Percentiles rank a stretch among this genome's conserved stretches.
Conservation (phyloP, 2,797 vertebrate species). For the Pantherophis vulpinus region DNA sequence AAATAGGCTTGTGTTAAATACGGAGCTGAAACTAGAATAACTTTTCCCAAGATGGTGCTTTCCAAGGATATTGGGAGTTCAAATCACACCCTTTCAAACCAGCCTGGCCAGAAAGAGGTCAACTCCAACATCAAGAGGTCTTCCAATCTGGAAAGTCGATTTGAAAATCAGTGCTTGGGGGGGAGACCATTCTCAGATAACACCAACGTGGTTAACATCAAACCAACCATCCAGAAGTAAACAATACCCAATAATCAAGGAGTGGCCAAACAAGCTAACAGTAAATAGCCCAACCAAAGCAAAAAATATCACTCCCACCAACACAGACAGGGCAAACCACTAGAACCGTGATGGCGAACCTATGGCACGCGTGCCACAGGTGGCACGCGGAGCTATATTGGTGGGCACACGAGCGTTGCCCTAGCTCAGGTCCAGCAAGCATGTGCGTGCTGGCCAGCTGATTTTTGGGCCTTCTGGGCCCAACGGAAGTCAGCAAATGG, state of each 20-base stretch:
- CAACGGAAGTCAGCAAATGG: too few species aligned
- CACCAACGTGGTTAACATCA: not conserved
- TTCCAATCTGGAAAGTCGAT: not conserved
- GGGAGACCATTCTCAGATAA: not conserved
- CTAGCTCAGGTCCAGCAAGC: too few species aligned
- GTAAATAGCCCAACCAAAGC: not conserved
- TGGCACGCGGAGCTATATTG: too few species aligned
- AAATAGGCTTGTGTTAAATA: not conserved
- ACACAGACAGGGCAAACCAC: not conserved
- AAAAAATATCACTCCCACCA: not conserved
- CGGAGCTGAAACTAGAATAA: not conserved
- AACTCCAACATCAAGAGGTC: not conserved
- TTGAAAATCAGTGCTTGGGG: not conserved
- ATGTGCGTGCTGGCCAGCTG: too few species aligned
- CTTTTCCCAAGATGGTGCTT: not conserved
- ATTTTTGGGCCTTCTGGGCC: too few species aligned
- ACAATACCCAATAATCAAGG: not conserved
- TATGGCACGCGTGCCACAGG: too few species aligned
- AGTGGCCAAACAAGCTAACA: not conserved
- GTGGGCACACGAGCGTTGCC: too few species aligned
- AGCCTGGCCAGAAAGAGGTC: not conserved
- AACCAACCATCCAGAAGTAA: not conserved
- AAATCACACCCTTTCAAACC: not conserved
- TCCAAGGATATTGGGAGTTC: not conserved
- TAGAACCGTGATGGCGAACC: not conserved